Conservation (phyloP, 2,888 invertebrate species). For the Lissonota sp. region DNA sequence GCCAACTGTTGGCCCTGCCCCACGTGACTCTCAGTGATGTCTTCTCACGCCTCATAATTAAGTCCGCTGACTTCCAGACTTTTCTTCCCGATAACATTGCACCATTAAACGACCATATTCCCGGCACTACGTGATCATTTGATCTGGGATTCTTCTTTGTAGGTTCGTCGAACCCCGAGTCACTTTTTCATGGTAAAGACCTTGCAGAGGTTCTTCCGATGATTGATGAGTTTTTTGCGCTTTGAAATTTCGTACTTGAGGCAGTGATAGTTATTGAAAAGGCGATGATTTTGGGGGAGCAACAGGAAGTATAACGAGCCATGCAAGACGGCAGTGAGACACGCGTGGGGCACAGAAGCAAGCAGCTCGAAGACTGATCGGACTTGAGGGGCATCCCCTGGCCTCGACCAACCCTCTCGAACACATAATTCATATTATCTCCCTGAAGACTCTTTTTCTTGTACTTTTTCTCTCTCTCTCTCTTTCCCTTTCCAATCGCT, state of each 20-base stretch:
- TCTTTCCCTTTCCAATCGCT: background rate
- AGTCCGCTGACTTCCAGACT: conserved; percentile 13
- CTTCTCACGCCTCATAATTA: conserved; percentile 16
- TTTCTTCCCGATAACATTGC: conserved; percentile 34
- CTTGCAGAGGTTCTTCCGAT: background rate
- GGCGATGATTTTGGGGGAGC: conserved; percentile 23
- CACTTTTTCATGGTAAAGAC: background rate
- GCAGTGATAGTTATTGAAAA: background rate
- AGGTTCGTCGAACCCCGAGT: background rate
- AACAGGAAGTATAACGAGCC: conserved; percentile 56
- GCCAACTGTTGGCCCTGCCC: conserved; percentile 43
- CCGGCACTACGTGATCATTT: background rate
- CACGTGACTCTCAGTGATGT: conserved; percentile 55
- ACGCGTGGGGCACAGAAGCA: conserved; percentile 78
- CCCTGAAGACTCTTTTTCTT: conserved; percentile 56
- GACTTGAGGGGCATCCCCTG: conserved; percentile 84
- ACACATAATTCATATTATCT: conserved; percentile 81
- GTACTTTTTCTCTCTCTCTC: conserved; percentile 39
- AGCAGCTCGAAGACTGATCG: conserved; percentile 80
- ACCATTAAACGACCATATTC: background rate
- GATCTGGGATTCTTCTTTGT: background rate
- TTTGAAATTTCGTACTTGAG: conserved; percentile 1
- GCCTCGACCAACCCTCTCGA: conserved; percentile 79
- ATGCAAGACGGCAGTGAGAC: conserved; percentile 65
- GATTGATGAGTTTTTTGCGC: background rate